phyloP scores from a whole-genome alignment of 2,888 invertebrate genomes.

The Sturmia bella region DNA sequence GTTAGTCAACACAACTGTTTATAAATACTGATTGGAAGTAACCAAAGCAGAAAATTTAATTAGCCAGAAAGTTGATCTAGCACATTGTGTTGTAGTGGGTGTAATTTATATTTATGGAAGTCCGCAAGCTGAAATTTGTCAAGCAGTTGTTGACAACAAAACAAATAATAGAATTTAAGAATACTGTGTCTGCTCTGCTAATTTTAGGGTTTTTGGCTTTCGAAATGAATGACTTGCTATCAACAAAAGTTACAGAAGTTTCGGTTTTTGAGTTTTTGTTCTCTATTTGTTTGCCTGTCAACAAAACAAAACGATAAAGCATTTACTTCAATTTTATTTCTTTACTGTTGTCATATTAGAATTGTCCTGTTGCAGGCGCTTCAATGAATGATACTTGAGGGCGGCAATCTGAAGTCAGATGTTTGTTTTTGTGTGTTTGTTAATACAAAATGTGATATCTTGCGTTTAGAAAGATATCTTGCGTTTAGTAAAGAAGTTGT shows the following conservation, averaged over 20 bases:
- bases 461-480: constrained; percentile 34
- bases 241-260: constrained; percentile 7
- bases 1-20: no score
- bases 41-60: no score
- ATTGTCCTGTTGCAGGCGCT: constrained; percentile 29
- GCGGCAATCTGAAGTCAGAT: background rate
- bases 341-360: constrained; percentile 17
- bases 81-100: no score
- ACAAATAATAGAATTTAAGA: constrained; percentile 1
- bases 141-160: background rate
- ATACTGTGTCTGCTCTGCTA: background rate
- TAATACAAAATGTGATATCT: constrained; percentile 28
- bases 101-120: no score
- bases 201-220: background rate
- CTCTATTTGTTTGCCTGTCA: constrained; percentile 20
- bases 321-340: constrained; percentile 19
- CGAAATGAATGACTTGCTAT: constrained; percentile 11
- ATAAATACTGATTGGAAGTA: no score
- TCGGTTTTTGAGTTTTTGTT: background rate
- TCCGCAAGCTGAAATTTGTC: background rate
- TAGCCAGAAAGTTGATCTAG: no score
- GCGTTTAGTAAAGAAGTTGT: constrained; percentile 51
- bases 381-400: constrained; percentile 18
- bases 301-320: constrained; percentile 9
- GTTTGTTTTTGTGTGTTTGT: constrained; percentile 31